Evolutionary conservation across 2,888 invertebrate genomes (phyloP).

Genomic region (Augochlorella aurata): DNA sequence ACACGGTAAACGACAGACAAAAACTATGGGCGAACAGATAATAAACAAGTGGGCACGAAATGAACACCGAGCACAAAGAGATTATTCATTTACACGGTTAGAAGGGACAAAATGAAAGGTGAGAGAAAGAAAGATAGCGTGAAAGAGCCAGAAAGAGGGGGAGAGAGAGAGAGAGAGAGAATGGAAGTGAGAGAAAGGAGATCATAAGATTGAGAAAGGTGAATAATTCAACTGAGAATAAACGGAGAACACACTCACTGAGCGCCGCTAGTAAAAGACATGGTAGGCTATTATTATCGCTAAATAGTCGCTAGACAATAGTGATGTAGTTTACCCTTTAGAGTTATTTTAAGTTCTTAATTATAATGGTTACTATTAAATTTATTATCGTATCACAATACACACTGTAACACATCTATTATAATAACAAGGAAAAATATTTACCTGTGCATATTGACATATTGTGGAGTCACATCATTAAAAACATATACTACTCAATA

Average conservation of each 20-base stretch:
- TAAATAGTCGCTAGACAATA: conserved; percentile 77
- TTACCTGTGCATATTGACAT: conserved; percentile 81
- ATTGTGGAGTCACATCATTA: conserved; percentile 81
- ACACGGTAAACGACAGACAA: conserved; percentile 39
- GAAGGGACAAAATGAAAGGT: conserved; percentile 3
- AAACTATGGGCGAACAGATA: conserved; percentile 13
- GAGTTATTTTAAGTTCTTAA: conserved; percentile 79
- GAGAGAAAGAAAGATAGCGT: conserved; percentile 7
- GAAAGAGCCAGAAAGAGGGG: background rate
- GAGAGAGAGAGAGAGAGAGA: background rate
- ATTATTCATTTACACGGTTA: conserved; percentile 31
- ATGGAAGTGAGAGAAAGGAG: background rate
- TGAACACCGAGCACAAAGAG: conserved; percentile 49
- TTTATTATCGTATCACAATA: conserved; percentile 79
- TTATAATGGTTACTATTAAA: conserved; percentile 67
- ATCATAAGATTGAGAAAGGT: conserved; percentile 16
- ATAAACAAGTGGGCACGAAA: conserved; percentile 43
- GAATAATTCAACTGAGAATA: conserved; percentile 29
- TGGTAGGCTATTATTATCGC: conserved; percentile 76
- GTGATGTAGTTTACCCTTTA: conserved; percentile 77
- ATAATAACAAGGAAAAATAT: conserved; percentile 79
- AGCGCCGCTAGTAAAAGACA: conserved; percentile 74
- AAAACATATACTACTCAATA: conserved; percentile 80
- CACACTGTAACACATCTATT: conserved; percentile 81
- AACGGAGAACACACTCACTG: conserved; percentile 65